These are phyloP conservation scores for Epinephelus lanceolatus DNA, from an alignment of 2,113 vertebrate genomes.

Conservation along the genomic window DNA sequence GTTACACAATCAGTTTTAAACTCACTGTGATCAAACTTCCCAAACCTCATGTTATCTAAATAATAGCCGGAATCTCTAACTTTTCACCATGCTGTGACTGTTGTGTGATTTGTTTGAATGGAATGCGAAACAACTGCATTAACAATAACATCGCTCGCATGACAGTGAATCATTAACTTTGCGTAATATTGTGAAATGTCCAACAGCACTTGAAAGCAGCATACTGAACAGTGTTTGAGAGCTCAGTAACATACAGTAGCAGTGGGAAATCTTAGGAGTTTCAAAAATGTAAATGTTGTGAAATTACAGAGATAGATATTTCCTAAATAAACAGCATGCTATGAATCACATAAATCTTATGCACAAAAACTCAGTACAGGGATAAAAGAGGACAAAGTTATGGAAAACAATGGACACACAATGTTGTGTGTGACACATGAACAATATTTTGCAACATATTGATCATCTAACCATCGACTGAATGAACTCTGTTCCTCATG, in stretches of 20 bases:
- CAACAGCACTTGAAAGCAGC: conserved; percentile 31
- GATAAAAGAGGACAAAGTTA: not conserved
- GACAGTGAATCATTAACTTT: not conserved
- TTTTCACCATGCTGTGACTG: not conserved
- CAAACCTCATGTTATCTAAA: not conserved
- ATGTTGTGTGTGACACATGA: not conserved
- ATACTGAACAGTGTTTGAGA: not conserved
- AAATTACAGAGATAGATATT: not conserved
- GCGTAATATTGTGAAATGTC: not conserved
- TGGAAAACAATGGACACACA: not conserved
- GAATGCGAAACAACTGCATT: not conserved
- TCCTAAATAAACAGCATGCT: not conserved
- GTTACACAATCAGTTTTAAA: not conserved
- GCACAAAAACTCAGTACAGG: not conserved
- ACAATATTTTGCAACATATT: not conserved
- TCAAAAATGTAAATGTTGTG: not conserved
- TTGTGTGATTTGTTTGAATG: not conserved
- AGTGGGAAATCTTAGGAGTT: not conserved
- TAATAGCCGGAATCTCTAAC: not conserved
- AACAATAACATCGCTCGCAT: not conserved
- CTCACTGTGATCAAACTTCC: not conserved
- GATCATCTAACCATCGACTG: not conserved
- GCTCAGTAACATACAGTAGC: not conserved
- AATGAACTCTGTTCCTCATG: not conserved
- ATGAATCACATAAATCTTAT: not conserved